Percentiles rank a stretch among this genome's conserved stretches.
phyloP scores from a whole-genome alignment of 2,797 vertebrate species.

The Sebastes reedi region DNA sequence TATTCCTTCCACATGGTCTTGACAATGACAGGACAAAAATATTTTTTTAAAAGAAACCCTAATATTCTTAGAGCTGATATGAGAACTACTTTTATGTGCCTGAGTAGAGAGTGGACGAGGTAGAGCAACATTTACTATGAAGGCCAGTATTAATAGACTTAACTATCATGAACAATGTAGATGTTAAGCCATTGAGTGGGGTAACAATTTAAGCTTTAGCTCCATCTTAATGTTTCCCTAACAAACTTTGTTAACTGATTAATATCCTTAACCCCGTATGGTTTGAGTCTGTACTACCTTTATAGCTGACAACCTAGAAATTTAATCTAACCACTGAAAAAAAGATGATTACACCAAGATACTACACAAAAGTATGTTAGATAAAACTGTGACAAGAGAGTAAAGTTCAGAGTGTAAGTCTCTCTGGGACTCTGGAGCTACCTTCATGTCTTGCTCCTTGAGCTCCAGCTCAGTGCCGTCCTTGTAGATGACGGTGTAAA shows the following conservation, averaged over 20 bases:
- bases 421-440: slow-evolving; percentile 40
- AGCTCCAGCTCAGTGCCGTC: slow-evolving; percentile 95
- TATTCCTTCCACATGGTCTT: not conserved
- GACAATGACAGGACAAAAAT: not conserved
- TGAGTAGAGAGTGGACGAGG: not conserved
- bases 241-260: not conserved
- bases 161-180: not conserved
- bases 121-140: not conserved
- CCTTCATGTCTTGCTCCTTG: slow-evolving; percentile 91
- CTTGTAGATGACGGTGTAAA: slow-evolving; percentile 95
- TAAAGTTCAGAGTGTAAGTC: not conserved
- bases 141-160: too few relatives aligned
- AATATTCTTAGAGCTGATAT: not conserved
- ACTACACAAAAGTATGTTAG: not conserved
- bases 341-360: not conserved
- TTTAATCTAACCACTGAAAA: not conserved
- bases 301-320: too few relatives aligned
- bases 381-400: not conserved
- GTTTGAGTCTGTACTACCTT: not conserved
- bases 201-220: not conserved
- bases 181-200: not conserved
- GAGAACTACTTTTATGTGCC: not conserved
- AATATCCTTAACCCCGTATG: not conserved
- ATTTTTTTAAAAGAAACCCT: not conserved
- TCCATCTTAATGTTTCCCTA: not conserved